Evolutionary conservation across 2,888 invertebrate species (phyloP).

Genomic region (Scaptomyza caliginosa): DNA sequence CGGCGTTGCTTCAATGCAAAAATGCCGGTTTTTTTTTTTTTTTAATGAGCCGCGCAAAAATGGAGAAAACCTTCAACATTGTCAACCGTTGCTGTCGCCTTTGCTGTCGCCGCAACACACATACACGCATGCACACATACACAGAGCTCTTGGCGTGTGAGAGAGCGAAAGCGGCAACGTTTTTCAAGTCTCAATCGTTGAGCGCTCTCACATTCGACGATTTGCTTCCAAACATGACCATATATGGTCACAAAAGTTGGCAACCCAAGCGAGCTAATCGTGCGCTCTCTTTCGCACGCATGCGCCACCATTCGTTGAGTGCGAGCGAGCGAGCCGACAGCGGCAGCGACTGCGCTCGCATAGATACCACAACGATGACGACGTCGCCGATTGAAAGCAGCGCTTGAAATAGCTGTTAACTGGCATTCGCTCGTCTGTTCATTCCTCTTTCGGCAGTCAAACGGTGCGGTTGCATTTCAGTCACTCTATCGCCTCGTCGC

Average conservation of each 20-base stretch:
- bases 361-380: conserved; percentile 21
- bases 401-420: conserved; percentile 69
- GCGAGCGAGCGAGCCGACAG: conserved; percentile 38
- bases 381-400: conserved; percentile 32
- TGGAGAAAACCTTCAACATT: conserved; percentile 71
- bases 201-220: conserved; percentile 47
- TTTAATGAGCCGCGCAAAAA: conserved; percentile 63
- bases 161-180: conserved; percentile 55
- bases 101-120: conserved; percentile 5
- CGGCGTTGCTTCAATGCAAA: conserved; percentile 56
- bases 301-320: conserved; percentile 35
- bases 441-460: conserved; percentile 73
- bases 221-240: conserved; percentile 82
- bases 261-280: conserved; percentile 50
- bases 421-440: conserved; percentile 61
- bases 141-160: conserved; percentile 18
- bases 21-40: conserved; percentile 56
- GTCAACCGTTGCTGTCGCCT: conserved; percentile 29
- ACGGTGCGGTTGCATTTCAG: conserved; percentile 63
- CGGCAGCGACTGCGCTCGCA: conserved; percentile 32
- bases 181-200: conserved; percentile 43
- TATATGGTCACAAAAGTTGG: conserved; percentile 84
- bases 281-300: conserved; percentile 68
- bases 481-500: conserved; percentile 47
- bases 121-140: neutral